Evolutionary conservation across 2,797 vertebrate species (phyloP), one percentile per base, ranked within the genome.

Genomic region (Heteromormyrus szaboi): DNA sequence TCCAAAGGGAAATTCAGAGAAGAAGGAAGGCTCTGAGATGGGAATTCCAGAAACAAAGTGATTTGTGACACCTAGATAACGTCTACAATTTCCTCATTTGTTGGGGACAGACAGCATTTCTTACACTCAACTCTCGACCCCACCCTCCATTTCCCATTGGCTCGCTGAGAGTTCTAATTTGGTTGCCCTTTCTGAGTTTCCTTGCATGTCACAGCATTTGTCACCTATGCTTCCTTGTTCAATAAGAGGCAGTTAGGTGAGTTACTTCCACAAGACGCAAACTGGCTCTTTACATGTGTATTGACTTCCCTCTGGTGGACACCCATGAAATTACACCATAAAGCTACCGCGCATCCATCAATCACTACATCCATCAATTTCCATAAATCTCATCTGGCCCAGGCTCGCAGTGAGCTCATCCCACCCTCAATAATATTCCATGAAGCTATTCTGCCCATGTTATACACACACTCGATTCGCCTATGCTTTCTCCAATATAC

Each of bases 271-370:
- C 19, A 79, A 79, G 17, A 22, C 1, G n/a, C 44, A 84, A 25
- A 50, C n/a, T 29, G 44, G 48, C 44, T 11, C 48, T 51, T 14
- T 50, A 51, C 22, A 2, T 51, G 83, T 85, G 83, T 50, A 85
- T 85, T 50, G 83, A 85, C n/a, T 29, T 85, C 83, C 83, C 83
- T 85, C 83, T 85, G 25, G 83, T 85, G 83, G 83, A 85, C 83
- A 29, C 51, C 48, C 22, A 12, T 33, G 83, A 51, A 12, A 51
- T 51, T 22, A 53, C 48, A 44, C n/a, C 68, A 8, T 76, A 41
- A 72, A 72, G 65, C 65, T 41, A 76, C 68, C 33, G 2, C 4
- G 14, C 33, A 17, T 37, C 7, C 76, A 46, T 81, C 76, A 41
- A 81, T 37, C 33, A 14, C 25, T 65, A 29, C 25, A 76, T 81